These are phyloP conservation scores for Puffinus mauretanicus DNA, from an alignment of 2,113 vertebrate genomes.

Conservation along the genomic window DNA sequence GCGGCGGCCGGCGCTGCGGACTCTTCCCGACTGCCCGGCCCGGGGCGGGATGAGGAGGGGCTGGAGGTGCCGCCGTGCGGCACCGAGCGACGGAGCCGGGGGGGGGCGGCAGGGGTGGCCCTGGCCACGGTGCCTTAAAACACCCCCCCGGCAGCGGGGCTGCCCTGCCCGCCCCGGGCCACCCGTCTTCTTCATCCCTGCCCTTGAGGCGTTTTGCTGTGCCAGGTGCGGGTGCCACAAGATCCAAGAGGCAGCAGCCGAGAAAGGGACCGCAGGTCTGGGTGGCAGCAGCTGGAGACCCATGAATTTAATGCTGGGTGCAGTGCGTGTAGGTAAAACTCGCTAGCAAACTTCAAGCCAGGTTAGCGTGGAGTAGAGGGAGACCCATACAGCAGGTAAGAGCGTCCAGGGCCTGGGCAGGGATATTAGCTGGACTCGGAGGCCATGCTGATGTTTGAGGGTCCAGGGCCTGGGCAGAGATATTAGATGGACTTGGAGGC, in stretches of 20 bases:
- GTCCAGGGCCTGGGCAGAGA: rapidly evolving
- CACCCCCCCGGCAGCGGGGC: not conserved
- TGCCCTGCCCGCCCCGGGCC: not conserved
- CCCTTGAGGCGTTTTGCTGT: not conserved
- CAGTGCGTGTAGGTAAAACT: rapidly evolving
- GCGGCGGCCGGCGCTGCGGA: too few species aligned
- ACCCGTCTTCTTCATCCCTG: not conserved
- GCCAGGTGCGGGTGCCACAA: rapidly evolving
- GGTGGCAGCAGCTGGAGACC: not conserved
- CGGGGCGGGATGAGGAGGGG: too few species aligned
- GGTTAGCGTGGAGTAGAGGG: not conserved
- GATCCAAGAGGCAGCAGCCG: not conserved
- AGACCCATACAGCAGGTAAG: rapidly evolving
- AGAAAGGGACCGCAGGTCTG: not conserved
- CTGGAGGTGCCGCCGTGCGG: too few species aligned
- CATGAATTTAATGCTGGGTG: rapidly evolving
- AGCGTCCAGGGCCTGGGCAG: not conserved
- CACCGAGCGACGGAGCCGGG: too few species aligned
- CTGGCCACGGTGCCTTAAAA: not conserved
- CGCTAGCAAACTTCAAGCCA: not conserved
- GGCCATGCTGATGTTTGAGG: not conserved
- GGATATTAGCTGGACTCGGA: rapidly evolving
- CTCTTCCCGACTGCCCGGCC: too few species aligned
- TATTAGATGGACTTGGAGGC: not conserved
- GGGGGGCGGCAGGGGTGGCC: too few species aligned